phyloP scores from a whole-genome alignment of 2,888 invertebrate species.

The Tachina grossa region DNA sequence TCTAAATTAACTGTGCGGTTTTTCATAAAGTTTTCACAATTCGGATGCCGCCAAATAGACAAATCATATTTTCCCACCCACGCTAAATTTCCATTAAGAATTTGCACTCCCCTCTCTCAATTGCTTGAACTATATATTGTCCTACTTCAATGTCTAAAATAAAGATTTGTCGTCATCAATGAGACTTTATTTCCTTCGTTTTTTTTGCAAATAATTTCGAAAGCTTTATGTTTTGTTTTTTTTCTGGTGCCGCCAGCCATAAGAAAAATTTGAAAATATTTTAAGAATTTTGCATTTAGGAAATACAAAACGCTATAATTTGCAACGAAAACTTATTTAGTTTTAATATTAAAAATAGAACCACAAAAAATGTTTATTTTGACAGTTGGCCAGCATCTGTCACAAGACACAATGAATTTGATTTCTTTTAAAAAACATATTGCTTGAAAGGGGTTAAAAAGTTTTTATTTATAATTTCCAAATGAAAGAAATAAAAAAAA shows the following conservation, averaged over 20 bases:
- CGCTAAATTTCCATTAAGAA: constrained; percentile 38
- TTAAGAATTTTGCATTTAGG: constrained; percentile 31
- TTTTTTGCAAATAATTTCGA: constrained; percentile 39
- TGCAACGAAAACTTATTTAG: constrained; percentile 19
- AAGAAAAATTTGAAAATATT: constrained; percentile 51
- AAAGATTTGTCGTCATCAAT: constrained; percentile 69
- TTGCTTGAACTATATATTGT: background rate
- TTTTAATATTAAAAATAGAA: constrained; percentile 32
- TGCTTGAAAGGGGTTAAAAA: constrained; percentile 45
- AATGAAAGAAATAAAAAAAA: background rate
- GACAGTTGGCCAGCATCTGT: constrained; percentile 66
- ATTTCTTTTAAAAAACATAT: constrained; percentile 1
- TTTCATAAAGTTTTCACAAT: background rate
- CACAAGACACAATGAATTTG: constrained; percentile 23
- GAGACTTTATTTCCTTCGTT: constrained; percentile 6
- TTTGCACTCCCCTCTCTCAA: background rate
- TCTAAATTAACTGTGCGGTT: background rate
- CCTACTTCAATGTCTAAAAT: constrained; percentile 51
- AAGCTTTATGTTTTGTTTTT: constrained; percentile 5
- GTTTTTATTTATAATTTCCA: constrained; percentile 4
- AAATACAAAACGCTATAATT: constrained; percentile 25
- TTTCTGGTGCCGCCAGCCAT: constrained; percentile 27
- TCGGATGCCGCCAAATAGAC: constrained; percentile 5
- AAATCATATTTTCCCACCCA: constrained; percentile 40
- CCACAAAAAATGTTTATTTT: constrained; percentile 35